These are phyloP conservation scores for Liposcelis brunnea DNA, from an alignment of 2,888 invertebrate genomes.

Conservation along the genomic window DNA sequence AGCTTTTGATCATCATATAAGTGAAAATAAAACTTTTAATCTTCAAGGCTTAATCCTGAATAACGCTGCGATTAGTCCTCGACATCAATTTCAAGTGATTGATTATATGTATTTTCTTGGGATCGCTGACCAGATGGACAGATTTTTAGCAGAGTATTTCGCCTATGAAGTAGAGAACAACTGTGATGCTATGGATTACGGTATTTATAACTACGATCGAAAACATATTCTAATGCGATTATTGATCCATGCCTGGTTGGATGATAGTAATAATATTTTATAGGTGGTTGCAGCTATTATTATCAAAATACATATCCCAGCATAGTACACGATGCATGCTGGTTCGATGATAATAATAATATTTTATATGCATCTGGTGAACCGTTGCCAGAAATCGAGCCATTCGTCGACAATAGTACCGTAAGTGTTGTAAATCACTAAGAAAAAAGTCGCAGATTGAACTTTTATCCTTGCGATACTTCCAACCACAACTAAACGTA, in stretches of 20 bases:
- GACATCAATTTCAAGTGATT: conserved; percentile 8
- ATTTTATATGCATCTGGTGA: conserved; percentile 14
- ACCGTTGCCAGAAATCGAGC: background rate
- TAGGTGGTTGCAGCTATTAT: too few species aligned
- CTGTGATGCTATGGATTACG: too few species aligned
- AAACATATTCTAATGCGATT: too few species aligned
- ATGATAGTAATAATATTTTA: too few species aligned
- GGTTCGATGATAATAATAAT: conserved; percentile 15
- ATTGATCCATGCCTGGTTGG: too few species aligned
- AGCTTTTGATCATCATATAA: conserved; percentile 41
- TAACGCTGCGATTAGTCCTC: too few species aligned
- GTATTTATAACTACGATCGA: too few species aligned
- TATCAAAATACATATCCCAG: too few species aligned
- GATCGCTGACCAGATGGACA: conserved; percentile 50
- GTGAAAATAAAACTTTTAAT: too few species aligned
- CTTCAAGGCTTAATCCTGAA: too few species aligned
- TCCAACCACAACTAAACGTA: too few species aligned
- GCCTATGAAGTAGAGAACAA: too few species aligned
- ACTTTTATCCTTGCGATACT: conserved; percentile 14
- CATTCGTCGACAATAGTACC: background rate
- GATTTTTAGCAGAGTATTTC: conserved; percentile 17
- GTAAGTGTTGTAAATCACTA: conserved; percentile 32
- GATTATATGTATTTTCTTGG: conserved; percentile 69
- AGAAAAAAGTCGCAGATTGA: conserved; percentile 28
- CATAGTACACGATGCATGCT: conserved; percentile 21